A percentile compares a stretch with the other conserved stretches of the same genome.
phyloP scores from a whole-genome alignment of 2,113 vertebrate species.

The Elaphurus davidianus region DNA sequence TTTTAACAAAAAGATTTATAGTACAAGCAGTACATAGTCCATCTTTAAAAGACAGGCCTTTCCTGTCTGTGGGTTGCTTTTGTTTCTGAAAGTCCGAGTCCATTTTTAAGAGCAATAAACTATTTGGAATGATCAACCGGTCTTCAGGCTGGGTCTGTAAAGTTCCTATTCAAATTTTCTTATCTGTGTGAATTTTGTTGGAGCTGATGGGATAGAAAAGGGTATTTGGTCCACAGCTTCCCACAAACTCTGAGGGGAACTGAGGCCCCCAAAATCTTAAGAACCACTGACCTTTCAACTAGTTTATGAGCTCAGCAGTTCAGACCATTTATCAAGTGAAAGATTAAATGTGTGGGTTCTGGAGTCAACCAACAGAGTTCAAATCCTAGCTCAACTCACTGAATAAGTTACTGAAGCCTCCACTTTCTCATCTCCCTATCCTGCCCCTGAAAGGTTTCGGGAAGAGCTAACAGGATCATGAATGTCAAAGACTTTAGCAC shows the following conservation, averaged over 20 bases:
- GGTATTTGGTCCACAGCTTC: not conserved
- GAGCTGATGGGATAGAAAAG: not conserved
- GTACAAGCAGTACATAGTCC: not conserved
- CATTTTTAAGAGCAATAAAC: conserved; percentile 3
- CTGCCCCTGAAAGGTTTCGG: not conserved
- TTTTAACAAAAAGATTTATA: not conserved
- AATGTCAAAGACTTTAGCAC: not conserved
- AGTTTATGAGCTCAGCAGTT: not conserved
- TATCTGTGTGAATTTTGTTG: not conserved
- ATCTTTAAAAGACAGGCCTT: conserved; percentile 24
- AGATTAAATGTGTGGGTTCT: not conserved
- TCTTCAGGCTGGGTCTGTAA: not conserved
- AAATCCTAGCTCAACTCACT: not conserved
- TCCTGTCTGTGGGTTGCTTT: not conserved
- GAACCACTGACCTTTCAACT: not conserved
- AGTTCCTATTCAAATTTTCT: not conserved
- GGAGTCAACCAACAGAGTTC: not conserved
- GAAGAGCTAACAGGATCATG: not conserved
- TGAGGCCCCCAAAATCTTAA: not conserved
- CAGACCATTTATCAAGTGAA: not conserved
- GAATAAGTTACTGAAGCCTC: not conserved
- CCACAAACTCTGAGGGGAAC: not conserved
- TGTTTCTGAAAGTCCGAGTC: not conserved
- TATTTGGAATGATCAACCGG: not conserved
- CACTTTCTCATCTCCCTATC: not conserved